Evolutionary conservation across 1,140 invertebrate species (phyloP).

Genomic region (Trachelipus rathkii): DNA sequence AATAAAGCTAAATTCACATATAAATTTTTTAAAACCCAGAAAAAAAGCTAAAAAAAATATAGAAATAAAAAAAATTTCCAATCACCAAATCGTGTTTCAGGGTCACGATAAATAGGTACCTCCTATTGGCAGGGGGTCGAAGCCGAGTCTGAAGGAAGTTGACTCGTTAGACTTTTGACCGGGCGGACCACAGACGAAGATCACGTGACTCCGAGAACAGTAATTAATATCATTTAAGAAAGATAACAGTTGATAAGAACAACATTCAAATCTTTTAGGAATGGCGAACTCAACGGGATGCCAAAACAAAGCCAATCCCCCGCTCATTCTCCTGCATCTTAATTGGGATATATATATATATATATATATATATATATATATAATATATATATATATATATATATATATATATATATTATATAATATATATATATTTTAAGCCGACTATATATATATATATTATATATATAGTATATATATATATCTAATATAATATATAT

Average conservation of each 20-base stretch:
- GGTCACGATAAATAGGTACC: not conserved
- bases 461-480: no score
- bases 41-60: no score
- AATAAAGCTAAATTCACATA: no score
- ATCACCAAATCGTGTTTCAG: not conserved
- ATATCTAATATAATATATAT: no score
- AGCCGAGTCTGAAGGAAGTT: not conserved
- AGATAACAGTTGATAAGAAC: slow-evolving; percentile 1
- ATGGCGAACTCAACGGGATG: not conserved
- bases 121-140: slow-evolving; percentile 1
- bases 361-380: slow-evolving; percentile 15
- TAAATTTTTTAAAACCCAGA: no score
- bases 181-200: not conserved
- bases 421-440: no score
- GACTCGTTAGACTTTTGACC: not conserved
- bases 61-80: no score
- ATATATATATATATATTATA: slow-evolving; percentile 9
- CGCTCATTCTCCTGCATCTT: not conserved
- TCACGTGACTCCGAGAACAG: not conserved
- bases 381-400: slow-evolving; percentile 15
- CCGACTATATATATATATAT: no score
- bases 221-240: slow-evolving; percentile 11
- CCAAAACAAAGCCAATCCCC: not conserved
- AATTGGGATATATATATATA: slow-evolving; percentile 12
- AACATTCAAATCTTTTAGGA: not conserved